These are phyloP conservation scores for Autographa pulchrina DNA, from an alignment of 2,888 invertebrate species.

Conservation along the genomic window DNA sequence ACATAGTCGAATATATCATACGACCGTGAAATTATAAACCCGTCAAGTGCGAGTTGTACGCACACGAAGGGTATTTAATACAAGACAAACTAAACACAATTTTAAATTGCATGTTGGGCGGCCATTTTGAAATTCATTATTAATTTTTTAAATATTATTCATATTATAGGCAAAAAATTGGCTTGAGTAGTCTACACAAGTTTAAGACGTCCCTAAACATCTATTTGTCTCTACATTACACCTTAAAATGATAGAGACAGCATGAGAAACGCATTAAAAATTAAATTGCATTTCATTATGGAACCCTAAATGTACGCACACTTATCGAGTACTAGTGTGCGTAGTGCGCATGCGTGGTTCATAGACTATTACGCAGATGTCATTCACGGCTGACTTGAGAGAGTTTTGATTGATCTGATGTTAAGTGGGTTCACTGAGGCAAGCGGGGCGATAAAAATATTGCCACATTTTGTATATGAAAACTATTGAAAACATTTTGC, in stretches of 20 bases:
- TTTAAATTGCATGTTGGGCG: no score
- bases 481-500: no score
- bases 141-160: no score
- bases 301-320: slow-evolving; percentile 1
- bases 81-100: no score
- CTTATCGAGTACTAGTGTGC: neutral
- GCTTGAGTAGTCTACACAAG: no score
- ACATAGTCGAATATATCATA: slow-evolving; percentile 18
- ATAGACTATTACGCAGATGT: neutral
- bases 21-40: slow-evolving; percentile 43
- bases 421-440: neutral
- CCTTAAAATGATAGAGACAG: no score
- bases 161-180: no score
- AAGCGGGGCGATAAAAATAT: neutral
- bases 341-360: neutral
- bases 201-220: no score
- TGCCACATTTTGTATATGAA: neutral
- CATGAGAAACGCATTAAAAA: no score
- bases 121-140: no score
- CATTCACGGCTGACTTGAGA: neutral
- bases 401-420: neutral
- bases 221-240: no score
- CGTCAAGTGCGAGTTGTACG: neutral
- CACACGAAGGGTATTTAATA: neutral
- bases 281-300: neutral